Base-by-base conservation (phyloP, 2,888 invertebrate genomes). In the Brenthis daphne region DNA sequence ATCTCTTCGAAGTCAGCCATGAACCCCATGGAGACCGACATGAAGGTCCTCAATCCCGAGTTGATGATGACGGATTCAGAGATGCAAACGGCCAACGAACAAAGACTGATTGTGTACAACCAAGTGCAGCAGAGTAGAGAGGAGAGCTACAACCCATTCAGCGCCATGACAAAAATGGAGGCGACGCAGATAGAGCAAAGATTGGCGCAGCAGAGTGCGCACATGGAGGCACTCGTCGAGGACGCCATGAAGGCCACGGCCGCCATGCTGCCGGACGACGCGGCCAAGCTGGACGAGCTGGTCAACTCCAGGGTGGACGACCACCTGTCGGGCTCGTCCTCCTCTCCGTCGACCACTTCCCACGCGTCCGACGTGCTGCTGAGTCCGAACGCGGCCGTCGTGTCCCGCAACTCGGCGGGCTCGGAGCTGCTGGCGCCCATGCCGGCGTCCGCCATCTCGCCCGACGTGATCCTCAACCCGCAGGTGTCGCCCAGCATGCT, bases 391-490 rank as follows among this genome's bases (percentile, higher is more conserved):
- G 81, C 87, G 75, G 82, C 80, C 77, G 84, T 82, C 73, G 82
- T 83, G 68, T 82, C 86, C 6, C 78, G 91, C 0, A 81, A 82
- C 51, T 84, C 89, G 57, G 83, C 91, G 67, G 48, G 37, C 37
- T 43, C 78, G 0, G 92, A 73, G 77, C 90, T 80, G 79, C 90
- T 82, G 3, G 73, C 80, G n/a, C 75, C 82, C 8, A 78, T 78
- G 82, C 82, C 82, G 50, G 80, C 82, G 1, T 83, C 92, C 6
- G 85, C 89, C 70, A 84, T 93, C 12, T 86, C 94, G 0, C 88
- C 94, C 1, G 95, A 95, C 73, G 94, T 94, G 24, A 95, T 95
- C 71, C 88, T 95, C 74, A 94, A 95, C 85, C 89, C 94, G 6
- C 93, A 94, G 65, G 92, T 95, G 68, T 94, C 95, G 0, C 95